Base-by-base conservation (phyloP, 2,797 vertebrate species). In the Malacoctenus gilli region DNA sequence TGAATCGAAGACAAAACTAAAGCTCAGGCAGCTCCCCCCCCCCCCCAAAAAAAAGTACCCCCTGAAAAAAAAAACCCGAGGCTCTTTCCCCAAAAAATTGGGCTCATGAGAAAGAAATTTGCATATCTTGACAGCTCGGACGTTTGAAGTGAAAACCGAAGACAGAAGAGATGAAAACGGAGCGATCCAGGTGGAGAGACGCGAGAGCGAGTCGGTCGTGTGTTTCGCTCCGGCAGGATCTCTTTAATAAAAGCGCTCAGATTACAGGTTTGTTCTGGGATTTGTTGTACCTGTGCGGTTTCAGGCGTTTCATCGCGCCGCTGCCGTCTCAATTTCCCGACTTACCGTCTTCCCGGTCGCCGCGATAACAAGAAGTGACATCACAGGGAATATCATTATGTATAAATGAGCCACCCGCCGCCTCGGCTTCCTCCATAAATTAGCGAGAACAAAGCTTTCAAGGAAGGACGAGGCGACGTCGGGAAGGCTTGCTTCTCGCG, bases 331-430 rank as follows among this genome's bases (percentile, higher is more conserved):
- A 72, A 82, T 57, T 70, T 42, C 48, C 36, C 28, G 13, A 19
- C 14, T 57, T 21, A 42, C 56, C 15, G 67, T 72, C 72, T 22
- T 39, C 69, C 61, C 68, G 53, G 53, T 42, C 30, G 28, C 38
- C 10, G 41, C 67, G 42, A 78, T 77, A 81, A 84, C 63, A 52
- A 79, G 72, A 72, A 73, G 77, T 78, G 83, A 82, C 85, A 90
- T 87, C 84, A 87, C 76, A 89, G 38, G 69, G 79, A 86, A 87
- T 80, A 71, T 79, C 63, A 76, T 82, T 79, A 83, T 73, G 80
- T 49, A 65, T 72, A 81, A 81, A 78, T 80, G 79, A 87, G 79
- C 67, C 83, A 79, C 82, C 74, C 76, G 65, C 78, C 8, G 75
- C 56, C 76, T 75, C 46, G 0, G 58, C 58, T 83, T 79, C 75